Evolutionary conservation across 1,140 invertebrate species (phyloP), one percentile per base, ranked within the genome.

Genomic region (Drosophila mojavensis): DNA sequence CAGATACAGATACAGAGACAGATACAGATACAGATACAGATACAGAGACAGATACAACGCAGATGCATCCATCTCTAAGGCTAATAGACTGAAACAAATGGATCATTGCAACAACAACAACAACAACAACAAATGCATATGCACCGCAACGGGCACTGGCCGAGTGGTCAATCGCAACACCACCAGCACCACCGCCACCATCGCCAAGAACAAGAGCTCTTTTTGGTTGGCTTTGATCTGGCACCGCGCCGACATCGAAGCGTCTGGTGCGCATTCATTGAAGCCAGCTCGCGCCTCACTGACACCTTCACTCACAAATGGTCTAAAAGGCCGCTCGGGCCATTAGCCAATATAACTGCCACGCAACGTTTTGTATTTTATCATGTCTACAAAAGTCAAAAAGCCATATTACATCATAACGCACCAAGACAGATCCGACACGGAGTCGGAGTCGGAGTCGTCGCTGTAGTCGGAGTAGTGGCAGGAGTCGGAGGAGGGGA

Each of bases 341-440:
- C 84, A 88, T 88, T 88, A 88, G 84, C 84, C 84, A 88, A 88
- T 88, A 88, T 88, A 88, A 84, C 83, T 89, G 83, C 83, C 84
- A 89, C 80, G 84, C 84, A 89, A 89, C 80, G 84, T 89, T 84
- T 88, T 89, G 84, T 89, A 88, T 88, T 88, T 88, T 88, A 88
- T 89, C 84, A 88, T 88, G 84, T 84, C 84, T 89, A 88, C 84
- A 88, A 88, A 88, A 88, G 84, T 88, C 84, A 89, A 84, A 88
- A 88, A 89, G 84, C 84, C 80, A 88, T 89, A 88, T 88, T 88
- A 88, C 84, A 88, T 88, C 84, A 88, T 88, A 88, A 80, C 73
- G 73, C 75, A 70, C 62, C 65, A 65, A 60, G 43, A 66, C 48
- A 55, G 68, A 73, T 58, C 60, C 78, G 78, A 79, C 26, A 33